phyloP scores from a whole-genome alignment of 2,888 invertebrate species.

The Hyppa rectilinea region DNA sequence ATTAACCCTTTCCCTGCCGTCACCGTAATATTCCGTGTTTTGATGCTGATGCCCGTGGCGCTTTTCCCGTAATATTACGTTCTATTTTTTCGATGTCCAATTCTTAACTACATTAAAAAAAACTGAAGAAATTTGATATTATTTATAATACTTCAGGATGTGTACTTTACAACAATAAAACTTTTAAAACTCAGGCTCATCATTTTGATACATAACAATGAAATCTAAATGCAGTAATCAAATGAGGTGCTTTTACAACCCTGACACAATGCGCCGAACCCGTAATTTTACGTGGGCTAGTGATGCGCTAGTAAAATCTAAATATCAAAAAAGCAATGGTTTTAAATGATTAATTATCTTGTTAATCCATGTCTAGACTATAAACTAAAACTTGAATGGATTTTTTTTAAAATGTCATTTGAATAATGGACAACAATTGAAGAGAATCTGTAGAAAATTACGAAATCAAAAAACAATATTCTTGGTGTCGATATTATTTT shows the following conservation, averaged over 20 bases:
- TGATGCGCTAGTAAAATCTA: background rate
- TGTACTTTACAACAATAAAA: background rate
- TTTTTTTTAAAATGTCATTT: too few relatives aligned
- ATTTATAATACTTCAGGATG: background rate
- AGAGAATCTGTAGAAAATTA: too few relatives aligned
- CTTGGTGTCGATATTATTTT: too few relatives aligned
- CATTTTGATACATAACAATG: background rate
- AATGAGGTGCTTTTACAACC: conserved; percentile 3
- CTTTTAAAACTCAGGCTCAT: background rate
- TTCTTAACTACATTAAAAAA: too few relatives aligned
- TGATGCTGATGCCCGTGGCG: too few relatives aligned
- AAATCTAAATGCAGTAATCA: conserved; percentile 1
- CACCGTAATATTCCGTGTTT: too few relatives aligned
- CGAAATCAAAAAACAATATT: too few relatives aligned
- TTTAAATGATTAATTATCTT: conserved; percentile 1
- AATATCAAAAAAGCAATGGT: background rate
- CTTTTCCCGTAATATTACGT: too few relatives aligned
- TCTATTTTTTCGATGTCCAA: too few relatives aligned
- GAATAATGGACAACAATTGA: too few relatives aligned
- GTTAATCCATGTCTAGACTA: too few relatives aligned
- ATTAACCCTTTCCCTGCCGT: background rate
- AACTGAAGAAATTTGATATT: background rate
- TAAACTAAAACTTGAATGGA: too few relatives aligned
- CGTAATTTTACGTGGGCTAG: conserved; percentile 3
- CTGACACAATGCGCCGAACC: conserved; percentile 1